These are phyloP conservation scores for Danionella cerebrum DNA, from an alignment of 2,113 vertebrate genomes.

Conservation along the genomic window DNA sequence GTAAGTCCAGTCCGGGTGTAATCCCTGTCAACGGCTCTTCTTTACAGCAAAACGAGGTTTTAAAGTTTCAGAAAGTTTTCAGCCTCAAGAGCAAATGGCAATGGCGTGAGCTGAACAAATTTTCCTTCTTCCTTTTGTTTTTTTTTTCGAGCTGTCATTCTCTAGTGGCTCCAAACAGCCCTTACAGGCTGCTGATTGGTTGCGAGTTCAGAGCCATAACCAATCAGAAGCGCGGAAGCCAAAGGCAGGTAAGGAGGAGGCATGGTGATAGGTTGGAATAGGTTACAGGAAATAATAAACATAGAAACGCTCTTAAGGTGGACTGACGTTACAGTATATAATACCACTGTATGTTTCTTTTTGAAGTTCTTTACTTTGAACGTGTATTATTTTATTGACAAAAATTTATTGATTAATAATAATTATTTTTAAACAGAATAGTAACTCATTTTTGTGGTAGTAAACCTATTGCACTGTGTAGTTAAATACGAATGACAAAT, in stretches of 20 bases:
- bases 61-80: conserved; percentile 23
- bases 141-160: conserved; percentile 41
- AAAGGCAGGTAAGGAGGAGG: conserved; percentile 5
- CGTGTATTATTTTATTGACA: no score
- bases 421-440: no score
- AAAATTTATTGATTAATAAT: no score
- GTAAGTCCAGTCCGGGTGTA: background rate
- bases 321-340: no score
- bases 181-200: background rate
- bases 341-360: no score
- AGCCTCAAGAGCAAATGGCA: conserved; percentile 18
- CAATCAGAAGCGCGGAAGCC: conserved; percentile 11
- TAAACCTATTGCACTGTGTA: no score
- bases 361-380: no score
- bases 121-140: conserved; percentile 37
- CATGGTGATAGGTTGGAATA: conserved; percentile 29
- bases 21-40: background rate
- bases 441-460: no score
- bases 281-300: conserved; percentile 32
- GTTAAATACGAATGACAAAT: no score
- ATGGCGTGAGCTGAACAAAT: conserved; percentile 38
- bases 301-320: conserved; percentile 38
- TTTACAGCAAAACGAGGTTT: background rate
- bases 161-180: conserved; percentile 18
- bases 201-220: background rate